A percentile compares a stretch with the other conserved stretches of the same genome.
Conservation (phyloP, 2,888 invertebrate genomes). For the Macrosoma leucophasiata region DNA sequence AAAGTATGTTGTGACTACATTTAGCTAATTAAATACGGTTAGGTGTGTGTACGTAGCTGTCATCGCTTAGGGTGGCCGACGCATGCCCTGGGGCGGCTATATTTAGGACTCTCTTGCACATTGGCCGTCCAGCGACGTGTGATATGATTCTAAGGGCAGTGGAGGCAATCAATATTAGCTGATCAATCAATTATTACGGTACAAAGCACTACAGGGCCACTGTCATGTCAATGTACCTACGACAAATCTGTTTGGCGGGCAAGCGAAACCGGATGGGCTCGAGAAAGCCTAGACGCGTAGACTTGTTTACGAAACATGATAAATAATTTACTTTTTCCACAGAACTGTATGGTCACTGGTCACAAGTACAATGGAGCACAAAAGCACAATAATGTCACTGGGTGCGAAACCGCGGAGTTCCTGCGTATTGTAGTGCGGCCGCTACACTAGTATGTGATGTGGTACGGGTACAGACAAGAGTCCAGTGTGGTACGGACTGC, state of each 20-base stretch:
- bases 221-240: too few relatives aligned
- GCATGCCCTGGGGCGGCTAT: slow-evolving; percentile 44
- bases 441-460: slow-evolving; percentile 17
- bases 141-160: slow-evolving; percentile 46
- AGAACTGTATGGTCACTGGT: slow-evolving; percentile 31
- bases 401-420: slow-evolving; percentile 53
- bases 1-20: too few relatives aligned
- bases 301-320: slow-evolving; percentile 2
- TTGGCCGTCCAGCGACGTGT: slow-evolving; percentile 48
- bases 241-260: too few relatives aligned
- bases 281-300: too few relatives aligned
- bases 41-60: too few relatives aligned
- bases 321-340: slow-evolving; percentile 12
- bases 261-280: too few relatives aligned
- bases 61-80: slow-evolving; percentile 40
- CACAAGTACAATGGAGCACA: slow-evolving; percentile 27
- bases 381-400: slow-evolving; percentile 28
- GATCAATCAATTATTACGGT: slow-evolving; percentile 49
- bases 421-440: slow-evolving; percentile 49
- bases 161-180: slow-evolving; percentile 47
- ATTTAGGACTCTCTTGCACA: slow-evolving; percentile 52
- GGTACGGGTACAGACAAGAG: slow-evolving; percentile 5
- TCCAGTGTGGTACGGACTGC: slow-evolving; percentile 1
- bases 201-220: slow-evolving; percentile 44
- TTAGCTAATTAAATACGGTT: too few relatives aligned